phyloP scores from a whole-genome alignment of 2,113 vertebrate genomes.

The Thunnus maccoyii region DNA sequence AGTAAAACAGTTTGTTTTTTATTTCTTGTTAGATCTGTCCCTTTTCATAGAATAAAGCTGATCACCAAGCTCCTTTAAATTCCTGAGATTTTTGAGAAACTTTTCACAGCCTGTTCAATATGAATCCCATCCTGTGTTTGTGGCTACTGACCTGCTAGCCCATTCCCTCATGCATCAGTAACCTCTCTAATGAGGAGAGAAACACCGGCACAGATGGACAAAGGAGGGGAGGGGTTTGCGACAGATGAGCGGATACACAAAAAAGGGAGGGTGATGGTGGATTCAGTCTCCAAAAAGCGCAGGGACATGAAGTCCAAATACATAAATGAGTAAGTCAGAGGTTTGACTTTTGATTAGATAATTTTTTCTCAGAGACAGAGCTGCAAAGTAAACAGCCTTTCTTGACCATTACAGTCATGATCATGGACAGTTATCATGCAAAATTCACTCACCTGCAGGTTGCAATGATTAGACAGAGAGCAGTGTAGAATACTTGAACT shows the following conservation, averaged over 20 bases:
- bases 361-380: neutral
- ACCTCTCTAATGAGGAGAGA: conserved; percentile 71
- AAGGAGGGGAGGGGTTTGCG: conserved; percentile 35
- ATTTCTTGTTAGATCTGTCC: neutral
- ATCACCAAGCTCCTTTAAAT: too few relatives aligned
- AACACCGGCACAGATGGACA: conserved; percentile 56
- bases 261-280: conserved; percentile 28
- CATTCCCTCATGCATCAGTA: conserved; percentile 66
- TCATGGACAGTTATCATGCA: neutral
- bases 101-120: conserved; percentile 46
- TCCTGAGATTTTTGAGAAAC: neutral
- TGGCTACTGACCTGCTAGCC: conserved; percentile 56
- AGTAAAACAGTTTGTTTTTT: neutral
- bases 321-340: neutral
- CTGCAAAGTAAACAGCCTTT: neutral
- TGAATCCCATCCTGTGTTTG: conserved; percentile 50
- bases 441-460: neutral
- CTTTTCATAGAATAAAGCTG: too few relatives aligned
- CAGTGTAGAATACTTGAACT: too few relatives aligned
- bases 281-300: neutral
- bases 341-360: neutral
- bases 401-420: neutral
- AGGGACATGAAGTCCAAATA: neutral
- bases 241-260: conserved; percentile 37
- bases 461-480: neutral